phyloP scores from a whole-genome alignment of 2,797 vertebrate species.

The Brachyalestes nurse region DNA sequence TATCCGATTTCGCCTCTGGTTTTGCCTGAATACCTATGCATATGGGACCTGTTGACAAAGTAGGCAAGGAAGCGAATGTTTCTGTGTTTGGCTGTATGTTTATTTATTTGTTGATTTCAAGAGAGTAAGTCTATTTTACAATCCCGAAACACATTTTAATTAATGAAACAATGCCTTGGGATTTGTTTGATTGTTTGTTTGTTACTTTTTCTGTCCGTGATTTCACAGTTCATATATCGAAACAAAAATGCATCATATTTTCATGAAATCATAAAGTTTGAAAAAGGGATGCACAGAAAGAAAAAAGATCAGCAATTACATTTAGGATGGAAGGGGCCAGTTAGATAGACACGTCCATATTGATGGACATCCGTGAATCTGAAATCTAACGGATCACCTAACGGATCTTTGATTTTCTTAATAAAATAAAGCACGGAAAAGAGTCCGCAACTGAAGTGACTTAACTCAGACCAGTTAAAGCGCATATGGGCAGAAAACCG shows the following conservation, averaged over 20 bases:
- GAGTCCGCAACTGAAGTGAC: not conserved
- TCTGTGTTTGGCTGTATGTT: not conserved
- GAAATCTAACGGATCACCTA: not conserved
- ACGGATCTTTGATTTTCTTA: not conserved
- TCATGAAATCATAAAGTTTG: not conserved
- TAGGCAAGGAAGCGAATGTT: conserved; percentile 43
- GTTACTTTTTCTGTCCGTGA: too few relatives aligned
- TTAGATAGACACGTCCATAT: not conserved
- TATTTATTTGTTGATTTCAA: not conserved
- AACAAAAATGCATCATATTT: not conserved
- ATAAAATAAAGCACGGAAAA: not conserved
- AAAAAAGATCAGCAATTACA: not conserved
- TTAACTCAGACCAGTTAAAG: not conserved
- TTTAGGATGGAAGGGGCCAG: not conserved
- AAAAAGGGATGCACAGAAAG: not conserved
- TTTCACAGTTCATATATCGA: not conserved
- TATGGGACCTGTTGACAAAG: conserved; percentile 5
- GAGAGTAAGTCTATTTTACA: not conserved
- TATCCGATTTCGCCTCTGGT: conserved; percentile 72
- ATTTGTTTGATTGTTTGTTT: too few relatives aligned
- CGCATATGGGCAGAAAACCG: not conserved
- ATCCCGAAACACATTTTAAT: too few relatives aligned
- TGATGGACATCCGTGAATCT: not conserved
- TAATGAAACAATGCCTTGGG: too few relatives aligned
- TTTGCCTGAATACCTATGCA: not conserved